A percentile compares a stretch with the other conserved stretches of the same genome.
Evolutionary conservation across 1,140 invertebrate species (phyloP).

Genomic region (Drosophila kikkawai): DNA sequence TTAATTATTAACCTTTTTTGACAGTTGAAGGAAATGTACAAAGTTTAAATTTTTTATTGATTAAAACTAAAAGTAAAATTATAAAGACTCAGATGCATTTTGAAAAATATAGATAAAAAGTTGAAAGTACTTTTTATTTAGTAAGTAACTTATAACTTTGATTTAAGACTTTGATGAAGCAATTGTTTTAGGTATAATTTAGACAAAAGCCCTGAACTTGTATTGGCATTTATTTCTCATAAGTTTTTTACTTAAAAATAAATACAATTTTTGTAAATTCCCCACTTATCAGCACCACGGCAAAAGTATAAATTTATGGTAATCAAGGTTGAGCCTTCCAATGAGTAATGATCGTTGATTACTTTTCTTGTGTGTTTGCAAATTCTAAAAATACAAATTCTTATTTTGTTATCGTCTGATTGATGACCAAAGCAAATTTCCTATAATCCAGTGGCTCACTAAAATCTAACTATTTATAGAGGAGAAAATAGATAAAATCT

Average conservation of each 20-base stretch:
- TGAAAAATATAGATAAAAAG: no score
- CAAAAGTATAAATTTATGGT: not conserved
- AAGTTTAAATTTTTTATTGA: no score
- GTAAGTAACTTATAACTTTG: no score
- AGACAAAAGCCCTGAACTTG: no score
- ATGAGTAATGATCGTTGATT: constrained; percentile 15
- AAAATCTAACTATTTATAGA: not conserved
- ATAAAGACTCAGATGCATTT: no score
- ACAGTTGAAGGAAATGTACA: not conserved
- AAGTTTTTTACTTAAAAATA: not conserved
- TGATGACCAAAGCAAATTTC: not conserved
- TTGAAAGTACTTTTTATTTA: no score
- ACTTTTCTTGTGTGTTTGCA: not conserved
- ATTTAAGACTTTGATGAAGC: no score
- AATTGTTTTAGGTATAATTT: no score
- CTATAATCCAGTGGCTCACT: not conserved
- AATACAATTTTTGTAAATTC: not conserved
- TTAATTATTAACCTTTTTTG: not conserved
- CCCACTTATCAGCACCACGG: not conserved
- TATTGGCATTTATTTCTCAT: not conserved
- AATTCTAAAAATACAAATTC: constrained; percentile 1
- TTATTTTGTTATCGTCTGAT: constrained; percentile 6
- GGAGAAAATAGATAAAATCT: not conserved
- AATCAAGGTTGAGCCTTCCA: not conserved
- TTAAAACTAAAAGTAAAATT: no score